These are phyloP conservation scores for Thermophis baileyi DNA, from an alignment of 2,113 vertebrate genomes.

Conservation along the genomic window DNA sequence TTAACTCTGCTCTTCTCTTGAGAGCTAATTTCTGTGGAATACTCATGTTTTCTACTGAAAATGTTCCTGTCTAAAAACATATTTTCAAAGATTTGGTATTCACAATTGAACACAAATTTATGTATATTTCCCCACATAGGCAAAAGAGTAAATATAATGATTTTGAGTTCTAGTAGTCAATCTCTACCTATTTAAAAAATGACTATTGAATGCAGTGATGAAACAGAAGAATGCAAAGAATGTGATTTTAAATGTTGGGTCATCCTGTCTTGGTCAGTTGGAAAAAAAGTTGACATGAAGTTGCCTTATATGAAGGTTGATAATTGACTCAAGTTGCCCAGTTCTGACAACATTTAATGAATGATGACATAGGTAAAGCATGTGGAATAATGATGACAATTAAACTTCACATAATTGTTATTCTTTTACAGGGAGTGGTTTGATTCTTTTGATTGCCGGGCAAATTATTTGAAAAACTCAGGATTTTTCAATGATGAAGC, in stretches of 20 bases:
- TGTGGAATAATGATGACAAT: not conserved
- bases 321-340: not conserved
- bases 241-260: not conserved
- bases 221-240: not conserved
- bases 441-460: conserved; percentile 61
- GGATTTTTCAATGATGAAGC: conserved; percentile 57
- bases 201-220: not conserved
- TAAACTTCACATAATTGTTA: not conserved
- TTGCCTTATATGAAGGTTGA: not conserved
- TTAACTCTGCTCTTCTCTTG: not conserved
- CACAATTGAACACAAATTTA: not conserved
- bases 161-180: not conserved
- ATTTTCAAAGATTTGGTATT: not conserved
- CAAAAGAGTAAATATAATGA: not conserved
- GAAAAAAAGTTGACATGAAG: not conserved
- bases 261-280: not conserved
- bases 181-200: not conserved
- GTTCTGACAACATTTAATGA: not conserved
- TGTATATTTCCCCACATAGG: not conserved
- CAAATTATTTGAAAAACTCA: conserved; percentile 57
- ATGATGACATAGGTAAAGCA: not conserved
- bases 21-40: conserved; percentile 11
- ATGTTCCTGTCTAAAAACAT: not conserved
- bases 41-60: not conserved
- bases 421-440: conserved; percentile 65